These are phyloP conservation scores for Sylvilagus bachmani DNA, from an alignment of 2,113 vertebrate genomes.

Conservation along the genomic window DNA sequence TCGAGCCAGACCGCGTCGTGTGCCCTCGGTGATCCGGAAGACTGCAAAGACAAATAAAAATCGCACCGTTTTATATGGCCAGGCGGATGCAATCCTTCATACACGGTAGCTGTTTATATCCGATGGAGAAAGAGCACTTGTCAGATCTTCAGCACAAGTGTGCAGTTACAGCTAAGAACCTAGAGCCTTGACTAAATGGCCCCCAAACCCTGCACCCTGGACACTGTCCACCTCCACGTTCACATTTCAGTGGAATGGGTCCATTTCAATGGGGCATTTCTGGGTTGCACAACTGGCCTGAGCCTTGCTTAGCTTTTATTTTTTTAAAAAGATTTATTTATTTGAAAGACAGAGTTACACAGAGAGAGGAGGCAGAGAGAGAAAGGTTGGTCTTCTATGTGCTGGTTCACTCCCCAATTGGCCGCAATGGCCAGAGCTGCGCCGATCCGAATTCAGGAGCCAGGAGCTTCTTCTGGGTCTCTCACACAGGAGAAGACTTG, in stretches of 20 bases:
- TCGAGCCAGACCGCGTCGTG: not conserved
- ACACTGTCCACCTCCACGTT: not conserved
- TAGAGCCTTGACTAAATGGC: not conserved
- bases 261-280: too few relatives aligned
- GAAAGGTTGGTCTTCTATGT: not conserved
- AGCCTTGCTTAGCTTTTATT: not conserved
- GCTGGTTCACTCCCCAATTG: too few relatives aligned
- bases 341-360: not conserved
- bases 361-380: not conserved
- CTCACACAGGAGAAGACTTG: too few relatives aligned
- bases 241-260: not conserved
- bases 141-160: not conserved
- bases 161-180: not conserved
- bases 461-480: too few relatives aligned
- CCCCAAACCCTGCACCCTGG: not conserved
- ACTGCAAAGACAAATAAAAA: constrained; percentile 12
- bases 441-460: too few relatives aligned
- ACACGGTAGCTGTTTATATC: not conserved
- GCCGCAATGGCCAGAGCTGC: too few relatives aligned
- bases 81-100: not conserved
- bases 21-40: not conserved
- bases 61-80: not conserved
- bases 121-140: not conserved
- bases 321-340: too few relatives aligned
- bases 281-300: not conserved